These are phyloP conservation scores for Trachelus stipa DNA, from an alignment of 2,888 invertebrate genomes.

Conservation along the genomic window DNA sequence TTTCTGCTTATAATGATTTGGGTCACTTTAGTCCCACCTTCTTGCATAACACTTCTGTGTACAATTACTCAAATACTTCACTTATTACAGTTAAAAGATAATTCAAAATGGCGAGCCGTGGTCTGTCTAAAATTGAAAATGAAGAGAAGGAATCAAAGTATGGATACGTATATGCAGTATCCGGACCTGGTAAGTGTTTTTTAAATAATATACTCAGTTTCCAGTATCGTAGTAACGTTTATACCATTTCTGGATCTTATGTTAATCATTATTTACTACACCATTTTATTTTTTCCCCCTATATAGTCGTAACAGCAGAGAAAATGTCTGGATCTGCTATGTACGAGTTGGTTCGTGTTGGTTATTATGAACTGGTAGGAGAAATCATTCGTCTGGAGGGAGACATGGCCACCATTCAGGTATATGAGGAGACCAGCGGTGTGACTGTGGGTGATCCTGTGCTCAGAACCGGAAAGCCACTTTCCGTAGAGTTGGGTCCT, in stretches of 20 bases:
- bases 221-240: conserved; percentile 13
- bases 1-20: background rate
- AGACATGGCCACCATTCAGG: conserved; percentile 99
- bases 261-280: conserved; percentile 4
- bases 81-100: conserved; percentile 25
- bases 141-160: conserved; percentile 89
- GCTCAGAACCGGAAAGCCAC: conserved; percentile 96
- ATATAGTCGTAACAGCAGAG: conserved; percentile 97
- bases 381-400: conserved; percentile 99
- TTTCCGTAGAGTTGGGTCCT: conserved; percentile 98
- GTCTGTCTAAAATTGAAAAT: conserved; percentile 79
- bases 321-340: conserved; percentile 99
- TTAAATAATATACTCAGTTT: conserved; percentile 1
- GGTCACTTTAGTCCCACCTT: background rate
- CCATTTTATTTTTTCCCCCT: conserved; percentile 3
- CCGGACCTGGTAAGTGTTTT: conserved; percentile 88
- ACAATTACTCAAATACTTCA: background rate
- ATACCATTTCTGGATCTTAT: conserved; percentile 11
- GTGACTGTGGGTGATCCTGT: conserved; percentile 99
- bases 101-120: conserved; percentile 73
- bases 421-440: conserved; percentile 96
- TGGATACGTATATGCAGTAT: conserved; percentile 97
- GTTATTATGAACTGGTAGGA: conserved; percentile 97
- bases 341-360: conserved; percentile 99
- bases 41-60: background rate